Base-by-base conservation (phyloP, 2,113 vertebrate species). In the Onychostruthus taczanowskii region DNA sequence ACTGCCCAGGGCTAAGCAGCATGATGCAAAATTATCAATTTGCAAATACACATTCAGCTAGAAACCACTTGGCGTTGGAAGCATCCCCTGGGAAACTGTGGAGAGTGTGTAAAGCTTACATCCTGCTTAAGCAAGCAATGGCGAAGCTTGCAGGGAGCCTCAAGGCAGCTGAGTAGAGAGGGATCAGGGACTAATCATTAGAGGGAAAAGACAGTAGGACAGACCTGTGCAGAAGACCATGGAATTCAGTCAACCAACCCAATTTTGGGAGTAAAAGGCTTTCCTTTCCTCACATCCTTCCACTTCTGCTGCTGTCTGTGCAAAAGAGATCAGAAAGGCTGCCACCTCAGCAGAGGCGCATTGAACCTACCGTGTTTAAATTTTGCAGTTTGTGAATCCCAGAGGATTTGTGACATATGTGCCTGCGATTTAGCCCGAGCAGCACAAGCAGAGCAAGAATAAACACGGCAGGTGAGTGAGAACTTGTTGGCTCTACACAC, bases 21-120 rank as follows among this genome's bases (percentile, higher is more conserved):
- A n/a, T 26, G 79, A 84, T 75, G 89, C 72, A 94, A 87, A 96
- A 84, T 90, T 94, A 92, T 75, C 86, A 86, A 59, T 90, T 96
- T 96, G 78, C 94, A 95, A 95, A 96, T 89, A 92, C 61, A 93
- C 89, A 63, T 84, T 90, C 76, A 87, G 53, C 89, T 94, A n/a
- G 78, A 89, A 95, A 70, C 47, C 8, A 1, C 80, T 66, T 81
- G 92, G 78, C 72, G 83, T 84, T 92, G 87, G 76, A 84, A 33
- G 6, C 3, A 2, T 75, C 91, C 73, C 89, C 64, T 59, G 89
- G 79, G 93, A 81, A 78, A 67, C 59, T 46, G 28, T 43, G 72
- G 83, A 18, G 90, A 90, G 43, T 12, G 5, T 90, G 33, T 55
- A 83, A 84, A 67, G 35, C 67, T 88, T 53, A 67, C 35, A 92